Conservation (phyloP, 2,113 vertebrate species). For the Heloderma charlesbogerti region DNA sequence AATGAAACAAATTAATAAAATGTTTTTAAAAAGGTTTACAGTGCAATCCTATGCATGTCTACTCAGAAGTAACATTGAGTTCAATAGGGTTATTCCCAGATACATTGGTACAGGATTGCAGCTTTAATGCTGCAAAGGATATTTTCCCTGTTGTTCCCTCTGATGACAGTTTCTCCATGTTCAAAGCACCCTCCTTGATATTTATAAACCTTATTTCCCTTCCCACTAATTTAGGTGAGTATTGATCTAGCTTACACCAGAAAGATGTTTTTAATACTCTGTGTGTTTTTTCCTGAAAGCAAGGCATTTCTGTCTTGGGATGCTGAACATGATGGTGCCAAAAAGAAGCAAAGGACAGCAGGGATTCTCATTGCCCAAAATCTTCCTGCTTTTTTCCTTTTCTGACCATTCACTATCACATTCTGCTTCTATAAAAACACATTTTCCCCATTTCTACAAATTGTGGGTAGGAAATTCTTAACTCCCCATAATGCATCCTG, state of each 20-base stretch:
- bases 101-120: too few relatives aligned
- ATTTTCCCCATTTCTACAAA: neutral
- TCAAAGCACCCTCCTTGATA: neutral
- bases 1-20: conserved; percentile 4
- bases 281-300: neutral
- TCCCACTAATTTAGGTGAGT: neutral
- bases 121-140: neutral
- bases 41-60: too few relatives aligned
- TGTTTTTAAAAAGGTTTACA: neutral
- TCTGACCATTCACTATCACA: neutral
- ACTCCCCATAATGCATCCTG: neutral
- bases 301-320: neutral
- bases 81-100: too few relatives aligned
- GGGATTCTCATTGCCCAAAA: neutral
- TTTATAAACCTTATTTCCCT: fast-evolving
- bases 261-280: neutral
- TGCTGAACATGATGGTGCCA: neutral
- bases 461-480: neutral
- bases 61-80: too few relatives aligned
- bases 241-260: conserved; percentile 2
- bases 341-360: neutral
- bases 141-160: neutral
- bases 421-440: too few relatives aligned
- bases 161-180: neutral
- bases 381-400: too few relatives aligned